Base-by-base conservation (phyloP, 2,888 invertebrate genomes). In the Ophioninae sp. region DNA sequence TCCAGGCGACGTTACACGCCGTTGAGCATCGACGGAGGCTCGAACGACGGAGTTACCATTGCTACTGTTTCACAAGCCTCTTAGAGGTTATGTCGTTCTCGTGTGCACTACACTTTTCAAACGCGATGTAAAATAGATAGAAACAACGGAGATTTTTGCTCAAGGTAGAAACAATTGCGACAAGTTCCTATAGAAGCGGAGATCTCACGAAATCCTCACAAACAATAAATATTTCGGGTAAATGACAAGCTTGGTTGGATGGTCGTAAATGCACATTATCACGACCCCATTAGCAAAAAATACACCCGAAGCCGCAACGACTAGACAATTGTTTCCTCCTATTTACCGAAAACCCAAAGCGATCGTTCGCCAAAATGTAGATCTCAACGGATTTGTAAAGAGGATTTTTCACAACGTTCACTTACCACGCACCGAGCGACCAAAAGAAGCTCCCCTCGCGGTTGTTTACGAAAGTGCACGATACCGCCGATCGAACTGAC, bases 381-480 rank as follows among this genome's bases (percentile, higher is more conserved):
- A 89, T 91, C 91, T 91, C 85, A 69, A 86, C 81, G 84, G 91
- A 91, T 91, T 88, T 87, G 79, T 78, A 81, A 77, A 71, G 78
- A 86, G 80, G 58, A 71, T 73, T 87, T 82, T 78, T 86, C 67
- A 74, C 82, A 77, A 83, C 85, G 81, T 83, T 86, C 80, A 85
- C 91, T 90, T 89, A 91, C 91, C 90, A 85, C 89, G 88, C 88
- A 87, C 83, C 87, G 84, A 87, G 84, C 82, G 82, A 83, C 85
- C 82, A 78, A 90, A 90, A 90, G 88, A 88, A 81, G 63, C 63
- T 79, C 83, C 81, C 65, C 69, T 65, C 39, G 41, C 61, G 78
- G 20, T 56, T 65, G 61, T 65, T 68, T 56, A 51, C 7, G 1
- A 65, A 84, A 75, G 9, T 65, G 51, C 23, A 39, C 69, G 64